phyloP scores from a whole-genome alignment of 2,888 invertebrate genomes.

The Mantis religiosa region DNA sequence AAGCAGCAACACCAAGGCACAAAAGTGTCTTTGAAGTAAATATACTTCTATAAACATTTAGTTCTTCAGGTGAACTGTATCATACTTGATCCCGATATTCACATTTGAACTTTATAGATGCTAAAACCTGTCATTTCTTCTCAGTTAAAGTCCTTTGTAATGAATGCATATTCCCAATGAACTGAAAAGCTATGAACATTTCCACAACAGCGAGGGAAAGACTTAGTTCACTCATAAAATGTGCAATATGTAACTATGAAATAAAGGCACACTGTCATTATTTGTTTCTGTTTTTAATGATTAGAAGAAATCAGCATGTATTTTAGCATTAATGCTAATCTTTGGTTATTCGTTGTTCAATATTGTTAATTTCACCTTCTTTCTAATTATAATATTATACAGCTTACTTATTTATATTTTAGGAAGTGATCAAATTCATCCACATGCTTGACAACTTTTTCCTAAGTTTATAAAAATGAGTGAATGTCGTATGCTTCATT shows the following conservation, averaged over 20 bases:
- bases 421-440: not conserved
- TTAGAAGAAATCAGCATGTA: not conserved
- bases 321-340: not conserved
- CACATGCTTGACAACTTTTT: not conserved
- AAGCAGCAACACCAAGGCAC: not conserved
- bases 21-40: not conserved
- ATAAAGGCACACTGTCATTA: not conserved
- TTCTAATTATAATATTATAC: not conserved
- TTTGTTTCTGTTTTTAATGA: not conserved
- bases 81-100: not conserved
- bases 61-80: not conserved
- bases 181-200: not conserved
- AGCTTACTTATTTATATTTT: not conserved
- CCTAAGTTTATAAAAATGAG: not conserved
- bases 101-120: not conserved
- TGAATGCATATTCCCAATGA: not conserved
- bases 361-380: not conserved
- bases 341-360: not conserved
- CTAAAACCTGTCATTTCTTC: not conserved
- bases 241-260: conserved; percentile 3
- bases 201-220: not conserved
- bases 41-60: not conserved
- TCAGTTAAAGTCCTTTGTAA: not conserved
- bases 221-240: not conserved
- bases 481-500: conserved; percentile 8